Evolutionary conservation across 2,797 vertebrate genomes (phyloP).

Genomic region (Platyrinchus mystaceus): DNA sequence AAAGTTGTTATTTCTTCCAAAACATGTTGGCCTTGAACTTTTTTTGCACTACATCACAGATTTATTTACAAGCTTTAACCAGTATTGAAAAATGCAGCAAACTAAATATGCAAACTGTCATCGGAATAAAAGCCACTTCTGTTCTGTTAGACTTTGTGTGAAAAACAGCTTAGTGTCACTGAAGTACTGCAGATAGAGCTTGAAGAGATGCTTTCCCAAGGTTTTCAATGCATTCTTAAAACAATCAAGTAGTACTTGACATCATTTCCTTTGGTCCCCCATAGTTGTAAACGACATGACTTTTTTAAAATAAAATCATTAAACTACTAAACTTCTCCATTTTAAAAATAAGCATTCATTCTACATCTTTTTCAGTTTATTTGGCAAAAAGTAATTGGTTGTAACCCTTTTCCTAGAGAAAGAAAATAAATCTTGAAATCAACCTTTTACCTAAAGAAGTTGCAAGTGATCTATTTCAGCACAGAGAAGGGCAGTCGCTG

Average conservation of each 20-base stretch:
- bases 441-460: background rate
- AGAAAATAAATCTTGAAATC: background rate
- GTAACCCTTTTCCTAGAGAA: background rate
- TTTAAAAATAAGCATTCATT: background rate
- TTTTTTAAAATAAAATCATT: background rate
- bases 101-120: conserved; percentile 32
- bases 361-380: background rate
- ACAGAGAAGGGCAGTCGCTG: background rate
- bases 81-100: background rate
- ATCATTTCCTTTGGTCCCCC: background rate
- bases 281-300: background rate
- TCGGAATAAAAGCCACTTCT: conserved; percentile 17
- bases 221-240: background rate
- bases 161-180: background rate
- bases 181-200: background rate
- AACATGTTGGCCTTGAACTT: background rate
- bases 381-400: background rate
- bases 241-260: background rate
- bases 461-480: background rate
- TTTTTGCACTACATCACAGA: background rate
- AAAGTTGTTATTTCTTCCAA: background rate
- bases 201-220: background rate
- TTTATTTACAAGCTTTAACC: background rate
- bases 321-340: background rate
- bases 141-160: background rate